Evolutionary conservation across 1,140 invertebrate species (phyloP).

Genomic region (Dolichoris vasculosae): DNA sequence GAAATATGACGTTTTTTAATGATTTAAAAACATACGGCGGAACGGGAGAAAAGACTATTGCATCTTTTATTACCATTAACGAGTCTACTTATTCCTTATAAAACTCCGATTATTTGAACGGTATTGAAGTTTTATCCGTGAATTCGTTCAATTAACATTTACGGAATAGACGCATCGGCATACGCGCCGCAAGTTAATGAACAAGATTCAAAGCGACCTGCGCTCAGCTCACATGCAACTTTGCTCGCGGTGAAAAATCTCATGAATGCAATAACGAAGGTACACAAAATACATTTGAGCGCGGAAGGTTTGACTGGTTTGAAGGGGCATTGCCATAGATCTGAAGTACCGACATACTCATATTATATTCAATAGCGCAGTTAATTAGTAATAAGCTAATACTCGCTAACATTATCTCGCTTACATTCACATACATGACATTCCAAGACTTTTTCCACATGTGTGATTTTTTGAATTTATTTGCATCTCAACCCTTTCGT

Average conservation of each 20-base stretch:
- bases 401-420: not conserved
- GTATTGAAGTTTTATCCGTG: slow-evolving; percentile 19
- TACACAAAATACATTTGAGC: slow-evolving; percentile 24
- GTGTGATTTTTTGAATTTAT: slow-evolving; percentile 14
- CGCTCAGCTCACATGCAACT: not conserved
- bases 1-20: not conserved
- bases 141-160: slow-evolving; percentile 45
- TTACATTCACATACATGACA: not conserved
- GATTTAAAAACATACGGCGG: not conserved
- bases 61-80: not conserved
- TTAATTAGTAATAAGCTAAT: slow-evolving; percentile 50
- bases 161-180: not conserved
- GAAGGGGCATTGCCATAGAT: not conserved
- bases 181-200: slow-evolving; percentile 29
- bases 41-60: not conserved
- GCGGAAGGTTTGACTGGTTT: not conserved
- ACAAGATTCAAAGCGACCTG: slow-evolving; percentile 29
- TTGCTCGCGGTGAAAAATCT: slow-evolving; percentile 31
- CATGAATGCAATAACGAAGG: slow-evolving; percentile 47
- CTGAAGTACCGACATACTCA: slow-evolving; percentile 20
- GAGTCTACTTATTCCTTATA: not conserved
- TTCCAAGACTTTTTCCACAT: not conserved
- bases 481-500: not conserved
- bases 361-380: slow-evolving; percentile 38
- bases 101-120: slow-evolving; percentile 1